Conservation (phyloP, 2,888 invertebrate species). For the Pyrochroa serraticornis region DNA sequence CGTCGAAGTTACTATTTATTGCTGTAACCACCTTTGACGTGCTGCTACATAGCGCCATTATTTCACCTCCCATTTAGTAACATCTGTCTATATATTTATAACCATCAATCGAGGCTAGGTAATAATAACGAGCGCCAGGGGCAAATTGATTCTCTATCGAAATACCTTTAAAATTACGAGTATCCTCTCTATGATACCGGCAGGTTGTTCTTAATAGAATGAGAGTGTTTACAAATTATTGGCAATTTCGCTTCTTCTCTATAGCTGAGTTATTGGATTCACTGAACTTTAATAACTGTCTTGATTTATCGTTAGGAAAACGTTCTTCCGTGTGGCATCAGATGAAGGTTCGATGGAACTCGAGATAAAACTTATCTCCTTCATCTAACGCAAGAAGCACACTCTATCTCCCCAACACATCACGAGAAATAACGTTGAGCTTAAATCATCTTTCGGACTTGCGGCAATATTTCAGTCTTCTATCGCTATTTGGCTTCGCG, state of each 20-base stretch:
- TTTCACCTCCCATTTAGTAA: constrained; percentile 17
- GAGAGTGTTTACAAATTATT: constrained; percentile 26
- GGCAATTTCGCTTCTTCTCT: constrained; percentile 23
- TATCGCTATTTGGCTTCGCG: constrained; percentile 24
- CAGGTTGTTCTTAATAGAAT: constrained; percentile 23
- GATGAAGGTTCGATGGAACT: constrained; percentile 26
- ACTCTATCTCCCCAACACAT: constrained; percentile 24
- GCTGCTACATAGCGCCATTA: constrained; percentile 6
- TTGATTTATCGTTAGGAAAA: constrained; percentile 34
- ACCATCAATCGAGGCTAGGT: constrained; percentile 7
- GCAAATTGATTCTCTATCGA: constrained; percentile 17
- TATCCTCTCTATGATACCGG: constrained; percentile 7
- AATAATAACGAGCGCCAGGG: constrained; percentile 12
- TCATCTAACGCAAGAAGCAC: constrained; percentile 8
- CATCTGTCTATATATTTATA: constrained; percentile 14
- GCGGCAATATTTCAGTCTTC: constrained; percentile 20
- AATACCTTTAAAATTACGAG: not conserved
- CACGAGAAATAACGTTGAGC: constrained; percentile 24
- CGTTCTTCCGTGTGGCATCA: constrained; percentile 34
- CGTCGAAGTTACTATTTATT: constrained; percentile 7
- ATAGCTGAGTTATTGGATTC: constrained; percentile 25
- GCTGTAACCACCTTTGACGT: constrained; percentile 1
- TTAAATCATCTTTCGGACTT: constrained; percentile 28
- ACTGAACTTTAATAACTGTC: constrained; percentile 34
- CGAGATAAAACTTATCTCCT: constrained; percentile 28